These are phyloP conservation scores for Ischnus inquisitorius DNA, from an alignment of 2,888 invertebrate species.

Conservation along the genomic window DNA sequence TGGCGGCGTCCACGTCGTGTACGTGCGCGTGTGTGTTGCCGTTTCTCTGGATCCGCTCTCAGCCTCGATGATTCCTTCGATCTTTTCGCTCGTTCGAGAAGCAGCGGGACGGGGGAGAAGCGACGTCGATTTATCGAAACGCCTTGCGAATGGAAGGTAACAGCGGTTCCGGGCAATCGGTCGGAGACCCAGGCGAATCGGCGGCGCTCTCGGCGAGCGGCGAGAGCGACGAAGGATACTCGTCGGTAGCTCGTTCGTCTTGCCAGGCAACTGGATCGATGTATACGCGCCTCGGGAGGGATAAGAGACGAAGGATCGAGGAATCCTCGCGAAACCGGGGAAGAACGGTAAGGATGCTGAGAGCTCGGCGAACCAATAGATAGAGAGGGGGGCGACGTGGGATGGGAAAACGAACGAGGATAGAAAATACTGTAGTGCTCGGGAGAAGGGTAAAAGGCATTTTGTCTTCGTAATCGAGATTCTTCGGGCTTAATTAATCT, in stretches of 20 bases:
- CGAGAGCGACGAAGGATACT: conserved; percentile 39
- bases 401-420: conserved; percentile 23
- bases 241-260: conserved; percentile 59
- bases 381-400: no score
- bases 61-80: conserved; percentile 38
- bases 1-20: conserved; percentile 12
- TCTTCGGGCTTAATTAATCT: conserved; percentile 67
- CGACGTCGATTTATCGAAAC: conserved; percentile 63
- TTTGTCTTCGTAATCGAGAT: conserved; percentile 61
- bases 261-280: conserved; percentile 53
- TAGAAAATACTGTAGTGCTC: not conserved
- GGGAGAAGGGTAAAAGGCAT: conserved; percentile 19
- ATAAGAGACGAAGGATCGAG: conserved; percentile 37
- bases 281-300: conserved; percentile 36
- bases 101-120: not conserved
- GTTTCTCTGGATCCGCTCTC: conserved; percentile 29
- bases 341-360: conserved; percentile 39
- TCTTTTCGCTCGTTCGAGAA: conserved; percentile 36
- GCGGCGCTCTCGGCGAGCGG: conserved; percentile 39
- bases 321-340: not conserved
- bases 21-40: not conserved
- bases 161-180: conserved; percentile 55
- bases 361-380: conserved; percentile 1
- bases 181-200: conserved; percentile 57
- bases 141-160: conserved; percentile 8